Evolutionary conservation across 2,888 invertebrate species (phyloP), one percentile per base, ranked within the genome.

Genomic region (Phasia obesa): DNA sequence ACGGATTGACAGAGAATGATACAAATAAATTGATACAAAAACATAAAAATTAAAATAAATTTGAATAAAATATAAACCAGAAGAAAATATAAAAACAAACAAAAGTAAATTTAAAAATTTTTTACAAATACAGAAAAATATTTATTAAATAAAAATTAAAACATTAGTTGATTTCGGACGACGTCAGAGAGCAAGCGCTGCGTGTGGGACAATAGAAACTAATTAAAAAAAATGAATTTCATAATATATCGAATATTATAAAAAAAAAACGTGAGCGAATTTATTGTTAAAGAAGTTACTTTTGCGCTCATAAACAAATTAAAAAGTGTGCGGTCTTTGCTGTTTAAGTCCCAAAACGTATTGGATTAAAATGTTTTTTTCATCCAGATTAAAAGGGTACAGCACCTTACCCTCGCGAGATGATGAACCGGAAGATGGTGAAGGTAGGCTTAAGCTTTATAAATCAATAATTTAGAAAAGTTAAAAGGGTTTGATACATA

Each of bases 361-460:
- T 27, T 11, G 38, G 42, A 4, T 35, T 17, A 57, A 17, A 5
- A 77, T 77, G 77, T n/a, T 38, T 55, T 77, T 70, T 47, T 47
- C 53, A 55, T 25, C 55, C 11, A 62, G 62, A 62, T 38, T 25
- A 7, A 62, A 38, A n/a, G 77, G 70, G 6, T 77, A 77, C 64
- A n/a, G 17, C 19, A 47, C 55, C 27, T 53, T 77, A n/a, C 53
- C 70, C 11, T 62, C 70, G 2, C 53, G 55, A 4, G 77, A 77
- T 38, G 77, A 77, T 17, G 62, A 62, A 13, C 27, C 17, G 6
- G 47, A 17, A n/a, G 62, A 70, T 55, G 47, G 25, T 62, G 69
- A 60, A 77, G 77, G 77, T 77, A 77, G 69, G 70, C 55, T 42
- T 38, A 44, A 21, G 25, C 23, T 42, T n/a, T n/a, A n/a, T n/a